Base-by-base conservation (phyloP, 2,888 invertebrate genomes). In the Venusia cambrica region DNA sequence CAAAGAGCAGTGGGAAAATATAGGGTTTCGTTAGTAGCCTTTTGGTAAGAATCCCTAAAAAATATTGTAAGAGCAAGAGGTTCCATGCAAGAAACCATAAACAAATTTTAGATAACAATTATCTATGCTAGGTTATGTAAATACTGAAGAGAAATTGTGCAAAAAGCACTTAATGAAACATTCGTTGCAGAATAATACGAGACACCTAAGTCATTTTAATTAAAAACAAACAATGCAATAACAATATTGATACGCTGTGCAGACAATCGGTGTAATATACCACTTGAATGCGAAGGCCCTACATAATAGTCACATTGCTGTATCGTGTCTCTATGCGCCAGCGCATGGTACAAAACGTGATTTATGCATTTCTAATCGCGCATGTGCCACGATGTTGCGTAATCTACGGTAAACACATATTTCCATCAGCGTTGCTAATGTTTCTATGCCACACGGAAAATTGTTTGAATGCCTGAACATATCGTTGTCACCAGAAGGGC, bases 331-430 rank as follows among this genome's bases (percentile, higher is more conserved):
- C n/a, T 46, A 35, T 45, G 57, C 57, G 56, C 53, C 14, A 17
- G 58, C 65, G 68, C 75, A 65, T 73, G 67, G 51, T 49, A 26
- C 38, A 51, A 62, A 75, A 76, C 73, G 76, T 76, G 75, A 73
- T 66, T 60, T 62, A 54, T 67, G 58, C 63, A 61, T 62, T 64
- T 64, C 68, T 62, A 73, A 73, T 71, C 64, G 66, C 55, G 50
- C 62, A 60, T 65, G 62, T 58, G 59, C 57, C 51, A 25, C 34
- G 47, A 25, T 38, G 26, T 69, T 72, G 62, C 62, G 65, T 65
- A 70, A 70, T 51, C 51, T 49, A 24, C 30, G 35, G 48, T 42
- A 18, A 12, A 19, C 9, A 17, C 5, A 16, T 26, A 46, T 38
- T 41, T 37, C 44, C 31, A 45, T 38, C 39, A 25, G 18, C 28